Conservation (phyloP, 1,140 invertebrate genomes). For the Drosophila obscura region DNA sequence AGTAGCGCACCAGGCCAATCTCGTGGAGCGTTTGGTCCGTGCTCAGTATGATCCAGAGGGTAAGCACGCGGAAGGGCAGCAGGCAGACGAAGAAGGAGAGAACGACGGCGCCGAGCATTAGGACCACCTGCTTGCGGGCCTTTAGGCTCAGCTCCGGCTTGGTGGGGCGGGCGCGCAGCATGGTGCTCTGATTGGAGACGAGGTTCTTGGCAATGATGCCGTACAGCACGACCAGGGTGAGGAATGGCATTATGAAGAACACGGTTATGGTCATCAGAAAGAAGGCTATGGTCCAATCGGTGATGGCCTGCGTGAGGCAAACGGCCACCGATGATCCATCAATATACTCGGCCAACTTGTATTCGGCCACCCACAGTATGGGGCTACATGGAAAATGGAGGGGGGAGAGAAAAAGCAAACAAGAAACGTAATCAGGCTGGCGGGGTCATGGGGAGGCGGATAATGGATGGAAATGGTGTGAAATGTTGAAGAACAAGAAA, state of each 20-base stretch:
- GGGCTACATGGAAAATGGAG: slow-evolving; percentile 86
- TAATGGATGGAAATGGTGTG: slow-evolving; percentile 36
- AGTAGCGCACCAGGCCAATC: slow-evolving; percentile 91
- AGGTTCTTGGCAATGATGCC: slow-evolving; percentile 92
- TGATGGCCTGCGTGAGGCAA: slow-evolving; percentile 90
- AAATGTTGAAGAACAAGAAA: slow-evolving; percentile 5
- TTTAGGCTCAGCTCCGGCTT: slow-evolving; percentile 85
- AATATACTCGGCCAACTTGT: slow-evolving; percentile 88
- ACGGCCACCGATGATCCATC: slow-evolving; percentile 88
- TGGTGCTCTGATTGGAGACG: slow-evolving; percentile 90
- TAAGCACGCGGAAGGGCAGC: slow-evolving; percentile 93
- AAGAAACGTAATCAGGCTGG: slow-evolving; percentile 64
- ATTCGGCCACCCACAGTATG: slow-evolving; percentile 90
- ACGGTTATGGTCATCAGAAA: slow-evolving; percentile 91
- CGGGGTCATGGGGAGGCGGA: slow-evolving; percentile 39
- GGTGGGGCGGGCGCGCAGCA: slow-evolving; percentile 85
- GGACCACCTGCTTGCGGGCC: slow-evolving; percentile 91
- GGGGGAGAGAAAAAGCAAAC: slow-evolving; percentile 48
- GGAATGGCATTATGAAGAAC: slow-evolving; percentile 93
- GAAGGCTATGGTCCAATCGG: slow-evolving; percentile 90
- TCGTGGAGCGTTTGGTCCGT: slow-evolving; percentile 87
- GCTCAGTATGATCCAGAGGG: slow-evolving; percentile 92
- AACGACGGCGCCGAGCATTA: slow-evolving; percentile 95
- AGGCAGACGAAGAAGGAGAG: slow-evolving; percentile 95
- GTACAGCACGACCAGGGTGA: slow-evolving; percentile 92